phyloP scores from a whole-genome alignment of 1,140 invertebrate species.

The Macrocentrus cingulum region DNA sequence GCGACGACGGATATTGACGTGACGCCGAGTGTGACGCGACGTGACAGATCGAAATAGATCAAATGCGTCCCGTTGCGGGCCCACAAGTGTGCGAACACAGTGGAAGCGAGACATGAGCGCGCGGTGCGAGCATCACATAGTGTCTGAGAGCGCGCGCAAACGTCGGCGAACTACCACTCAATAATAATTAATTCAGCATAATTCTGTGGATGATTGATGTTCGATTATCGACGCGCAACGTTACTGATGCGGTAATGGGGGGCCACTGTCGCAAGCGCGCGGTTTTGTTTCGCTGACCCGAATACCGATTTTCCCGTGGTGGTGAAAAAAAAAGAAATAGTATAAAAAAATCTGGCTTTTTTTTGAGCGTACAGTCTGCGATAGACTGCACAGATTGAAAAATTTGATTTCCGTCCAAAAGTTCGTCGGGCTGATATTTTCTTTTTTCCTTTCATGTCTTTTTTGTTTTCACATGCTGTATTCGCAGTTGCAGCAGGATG shows the following conservation, averaged over 20 bases:
- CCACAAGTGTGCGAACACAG: background rate
- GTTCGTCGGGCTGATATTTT: background rate
- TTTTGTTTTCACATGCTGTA: background rate
- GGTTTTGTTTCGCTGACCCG: background rate
- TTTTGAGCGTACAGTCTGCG: no score
- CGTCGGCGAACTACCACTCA: slow-evolving; percentile 27
- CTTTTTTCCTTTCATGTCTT: background rate
- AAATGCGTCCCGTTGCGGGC: background rate
- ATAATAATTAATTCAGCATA: slow-evolving; percentile 34
- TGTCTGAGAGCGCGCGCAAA: background rate
- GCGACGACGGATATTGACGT: background rate
- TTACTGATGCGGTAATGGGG: slow-evolving; percentile 17
- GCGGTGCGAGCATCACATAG: background rate
- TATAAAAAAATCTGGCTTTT: no score
- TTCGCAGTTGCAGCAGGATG: background rate
- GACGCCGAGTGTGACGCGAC: slow-evolving; percentile 18
- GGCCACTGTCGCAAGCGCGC: background rate
- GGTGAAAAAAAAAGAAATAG: no score
- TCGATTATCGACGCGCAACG: slow-evolving; percentile 29
- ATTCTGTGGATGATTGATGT: slow-evolving; percentile 35
- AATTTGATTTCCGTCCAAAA: no score
- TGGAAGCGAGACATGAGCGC: slow-evolving; percentile 16
- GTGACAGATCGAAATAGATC: slow-evolving; percentile 26
- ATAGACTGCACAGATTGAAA: no score
- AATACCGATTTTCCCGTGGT: background rate